A percentile compares a stretch with the other conserved stretches of the same genome.
Conservation (phyloP, 1,140 invertebrate species). For the Saxidomus purpurata region DNA sequence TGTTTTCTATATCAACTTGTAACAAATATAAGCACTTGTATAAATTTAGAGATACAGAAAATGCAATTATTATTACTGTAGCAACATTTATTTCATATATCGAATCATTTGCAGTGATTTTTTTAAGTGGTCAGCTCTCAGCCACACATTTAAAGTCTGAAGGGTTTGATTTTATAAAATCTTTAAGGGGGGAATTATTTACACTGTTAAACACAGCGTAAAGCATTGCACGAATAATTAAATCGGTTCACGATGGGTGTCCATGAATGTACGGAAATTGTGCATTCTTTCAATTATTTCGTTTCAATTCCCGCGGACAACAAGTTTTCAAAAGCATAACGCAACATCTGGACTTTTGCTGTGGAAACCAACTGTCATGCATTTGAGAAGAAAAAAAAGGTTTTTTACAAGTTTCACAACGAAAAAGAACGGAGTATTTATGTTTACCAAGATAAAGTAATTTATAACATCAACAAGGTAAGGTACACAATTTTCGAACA, state of each 20-base stretch:
- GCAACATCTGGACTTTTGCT: slow-evolving; percentile 24
- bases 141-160: not conserved
- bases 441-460: too few species aligned
- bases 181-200: not conserved
- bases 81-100: too few species aligned
- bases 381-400: not conserved
- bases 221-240: slow-evolving; percentile 5
- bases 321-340: not conserved
- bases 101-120: too few species aligned
- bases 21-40: too few species aligned
- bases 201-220: not conserved
- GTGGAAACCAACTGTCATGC: slow-evolving; percentile 9
- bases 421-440: too few species aligned
- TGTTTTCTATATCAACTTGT: too few species aligned
- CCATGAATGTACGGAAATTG: slow-evolving; percentile 22
- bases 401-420: too few species aligned
- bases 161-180: not conserved
- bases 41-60: too few species aligned
- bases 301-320: not conserved
- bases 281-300: slow-evolving; percentile 23
- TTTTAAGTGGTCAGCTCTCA: not conserved
- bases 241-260: not conserved
- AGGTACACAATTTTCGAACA: too few species aligned
- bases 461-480: too few species aligned
- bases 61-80: too few species aligned